A percentile compares a stretch with the other conserved stretches of the same genome.
Conservation (phyloP, 2,113 vertebrate genomes). For the Saiga tatarica region DNA sequence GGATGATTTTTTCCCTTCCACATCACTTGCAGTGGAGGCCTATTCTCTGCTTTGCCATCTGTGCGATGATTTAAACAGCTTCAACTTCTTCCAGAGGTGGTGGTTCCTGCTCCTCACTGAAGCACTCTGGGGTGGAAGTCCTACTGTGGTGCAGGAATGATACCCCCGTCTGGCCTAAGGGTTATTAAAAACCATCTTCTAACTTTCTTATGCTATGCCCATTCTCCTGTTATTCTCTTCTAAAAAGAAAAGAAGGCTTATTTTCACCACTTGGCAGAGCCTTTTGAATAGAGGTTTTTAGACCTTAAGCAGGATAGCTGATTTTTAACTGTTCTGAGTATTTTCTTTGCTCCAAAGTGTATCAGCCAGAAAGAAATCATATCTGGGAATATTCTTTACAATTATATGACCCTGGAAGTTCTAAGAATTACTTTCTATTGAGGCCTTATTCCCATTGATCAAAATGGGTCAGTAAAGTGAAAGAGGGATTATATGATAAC, state of each 20-base stretch:
- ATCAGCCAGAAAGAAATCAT: not conserved
- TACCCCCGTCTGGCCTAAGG: not conserved
- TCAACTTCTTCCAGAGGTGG: not conserved
- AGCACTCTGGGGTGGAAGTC: not conserved
- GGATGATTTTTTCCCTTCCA: not conserved
- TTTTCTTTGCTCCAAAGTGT: not conserved
- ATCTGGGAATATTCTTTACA: not conserved
- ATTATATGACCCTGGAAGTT: not conserved
- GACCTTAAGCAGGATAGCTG: not conserved
- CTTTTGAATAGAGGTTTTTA: conserved; percentile 26
- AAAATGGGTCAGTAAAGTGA: not conserved
- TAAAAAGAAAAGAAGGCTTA: conserved; percentile 28
- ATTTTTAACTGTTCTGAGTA: not conserved
- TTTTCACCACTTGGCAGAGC: not conserved
- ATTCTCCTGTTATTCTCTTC: conserved; percentile 12
- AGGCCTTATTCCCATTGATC: conserved; percentile 1
- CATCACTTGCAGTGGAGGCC: not conserved
- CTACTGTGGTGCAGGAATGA: not conserved
- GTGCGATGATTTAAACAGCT: not conserved
- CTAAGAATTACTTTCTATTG: conserved; percentile 21
- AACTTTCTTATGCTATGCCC: not conserved
- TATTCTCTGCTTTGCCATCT: not conserved
- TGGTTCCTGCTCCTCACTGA: not conserved
- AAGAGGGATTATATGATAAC: not conserved
- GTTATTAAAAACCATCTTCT: not conserved